Conservation (phyloP, 1,140 invertebrate genomes). For the Aricia agestis region DNA sequence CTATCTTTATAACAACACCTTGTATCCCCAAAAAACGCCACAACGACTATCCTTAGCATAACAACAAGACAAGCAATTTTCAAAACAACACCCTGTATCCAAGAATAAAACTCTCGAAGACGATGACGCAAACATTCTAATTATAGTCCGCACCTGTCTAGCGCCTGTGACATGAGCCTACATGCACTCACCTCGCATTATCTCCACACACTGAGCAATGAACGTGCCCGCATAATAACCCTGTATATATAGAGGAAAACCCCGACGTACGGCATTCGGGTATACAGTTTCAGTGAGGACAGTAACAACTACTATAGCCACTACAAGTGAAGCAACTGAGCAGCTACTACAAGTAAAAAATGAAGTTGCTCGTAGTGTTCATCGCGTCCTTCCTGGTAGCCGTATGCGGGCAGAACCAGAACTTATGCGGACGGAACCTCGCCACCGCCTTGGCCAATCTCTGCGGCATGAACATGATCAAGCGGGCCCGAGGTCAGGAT, state of each 20-base stretch:
- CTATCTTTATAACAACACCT: no score
- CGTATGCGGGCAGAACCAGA: slow-evolving; percentile 25
- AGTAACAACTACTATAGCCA: no score
- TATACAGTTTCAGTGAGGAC: not conserved
- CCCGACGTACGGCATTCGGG: not conserved
- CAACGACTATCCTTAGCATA: no score
- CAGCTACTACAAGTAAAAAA: not conserved
- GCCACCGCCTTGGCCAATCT: slow-evolving; percentile 26
- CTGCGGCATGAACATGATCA: slow-evolving; percentile 27
- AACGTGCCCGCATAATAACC: not conserved
- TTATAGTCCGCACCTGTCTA: not conserved
- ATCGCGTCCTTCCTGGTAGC: slow-evolving; percentile 17
- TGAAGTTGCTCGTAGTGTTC: not conserved
- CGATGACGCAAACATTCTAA: not conserved
- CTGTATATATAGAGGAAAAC: not conserved
- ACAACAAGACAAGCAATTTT: no score
- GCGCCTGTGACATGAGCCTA: not conserved
- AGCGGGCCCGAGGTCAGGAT: slow-evolving; percentile 16
- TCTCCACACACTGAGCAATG: not conserved
- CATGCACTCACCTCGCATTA: not conserved
- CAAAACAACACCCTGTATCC: not conserved
- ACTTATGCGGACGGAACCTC: slow-evolving; percentile 33
- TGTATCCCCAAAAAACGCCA: no score
- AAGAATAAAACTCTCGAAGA: not conserved
- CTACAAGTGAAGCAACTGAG: no score